Evolutionary conservation across 2,113 vertebrate genomes (phyloP).

Genomic region (Strix uralensis): DNA sequence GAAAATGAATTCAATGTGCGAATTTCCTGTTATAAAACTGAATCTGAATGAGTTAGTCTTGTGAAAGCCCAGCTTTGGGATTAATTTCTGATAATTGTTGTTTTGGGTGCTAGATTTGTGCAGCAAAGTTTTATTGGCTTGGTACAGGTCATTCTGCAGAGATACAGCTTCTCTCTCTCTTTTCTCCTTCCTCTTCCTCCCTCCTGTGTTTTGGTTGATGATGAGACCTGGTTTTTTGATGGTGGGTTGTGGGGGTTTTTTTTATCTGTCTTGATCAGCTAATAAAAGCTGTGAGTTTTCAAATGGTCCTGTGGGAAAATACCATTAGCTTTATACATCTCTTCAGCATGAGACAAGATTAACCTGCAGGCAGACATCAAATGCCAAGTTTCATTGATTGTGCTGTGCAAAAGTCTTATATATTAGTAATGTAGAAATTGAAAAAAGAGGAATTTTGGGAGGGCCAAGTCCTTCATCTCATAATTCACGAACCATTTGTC

Average conservation of each 20-base stretch:
- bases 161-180: background rate
- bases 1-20: background rate
- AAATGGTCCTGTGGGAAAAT: background rate
- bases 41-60: background rate
- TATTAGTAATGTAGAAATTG: background rate
- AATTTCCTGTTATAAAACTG: background rate
- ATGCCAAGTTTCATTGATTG: background rate
- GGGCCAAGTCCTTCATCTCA: background rate
- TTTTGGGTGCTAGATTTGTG: background rate
- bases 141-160: background rate
- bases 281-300: background rate
- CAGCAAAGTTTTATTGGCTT: background rate
- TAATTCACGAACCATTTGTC: background rate
- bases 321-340: background rate
- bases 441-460: background rate
- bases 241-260: background rate
- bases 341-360: background rate
- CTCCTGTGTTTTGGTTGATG: background rate
- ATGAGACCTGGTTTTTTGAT: background rate
- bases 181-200: background rate
- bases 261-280: background rate
- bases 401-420: background rate
- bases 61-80: background rate
- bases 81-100: background rate
- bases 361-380: background rate